Evolutionary conservation across 2,888 invertebrate genomes (phyloP).

Genomic region (Pseudanteris insignis): DNA sequence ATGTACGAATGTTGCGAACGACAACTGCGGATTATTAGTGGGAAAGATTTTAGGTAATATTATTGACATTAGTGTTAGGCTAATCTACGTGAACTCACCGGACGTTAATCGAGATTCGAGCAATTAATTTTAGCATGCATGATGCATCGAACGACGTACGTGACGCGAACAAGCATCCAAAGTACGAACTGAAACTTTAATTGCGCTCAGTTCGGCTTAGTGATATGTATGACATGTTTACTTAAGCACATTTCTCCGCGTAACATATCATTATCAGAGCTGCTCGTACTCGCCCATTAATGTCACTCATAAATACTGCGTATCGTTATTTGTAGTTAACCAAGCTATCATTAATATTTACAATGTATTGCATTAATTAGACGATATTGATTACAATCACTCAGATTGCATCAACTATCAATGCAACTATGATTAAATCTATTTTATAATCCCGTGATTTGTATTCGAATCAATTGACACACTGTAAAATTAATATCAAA

Average conservation of each 20-base stretch:
- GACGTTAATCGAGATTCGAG: constrained; percentile 56
- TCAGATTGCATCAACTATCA: too few species aligned
- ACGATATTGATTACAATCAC: too few species aligned
- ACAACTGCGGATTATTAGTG: too few species aligned
- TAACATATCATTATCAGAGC: constrained; percentile 6
- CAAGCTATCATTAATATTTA: too few species aligned
- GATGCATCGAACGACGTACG: constrained; percentile 42
- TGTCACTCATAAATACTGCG: constrained; percentile 1
- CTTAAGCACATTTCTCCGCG: constrained; percentile 19
- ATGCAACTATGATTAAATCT: too few species aligned
- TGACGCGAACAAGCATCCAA: constrained; percentile 33
- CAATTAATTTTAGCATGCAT: constrained; percentile 60
- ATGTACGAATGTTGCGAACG: too few species aligned
- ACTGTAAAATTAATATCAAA: too few species aligned
- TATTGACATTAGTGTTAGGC: constrained; percentile 44
- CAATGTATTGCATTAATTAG: too few species aligned
- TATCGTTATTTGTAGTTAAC: constrained; percentile 3
- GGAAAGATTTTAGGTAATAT: too few species aligned
- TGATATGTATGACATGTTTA: constrained; percentile 30
- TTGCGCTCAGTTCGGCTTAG: constrained; percentile 20
- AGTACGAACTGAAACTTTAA: constrained; percentile 33
- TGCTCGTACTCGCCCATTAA: constrained; percentile 2
- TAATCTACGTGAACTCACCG: constrained; percentile 52
- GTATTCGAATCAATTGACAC: too few species aligned
- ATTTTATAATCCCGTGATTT: too few species aligned